phyloP scores from a whole-genome alignment of 1,140 invertebrate genomes.

The Bombus vancouverensis region DNA sequence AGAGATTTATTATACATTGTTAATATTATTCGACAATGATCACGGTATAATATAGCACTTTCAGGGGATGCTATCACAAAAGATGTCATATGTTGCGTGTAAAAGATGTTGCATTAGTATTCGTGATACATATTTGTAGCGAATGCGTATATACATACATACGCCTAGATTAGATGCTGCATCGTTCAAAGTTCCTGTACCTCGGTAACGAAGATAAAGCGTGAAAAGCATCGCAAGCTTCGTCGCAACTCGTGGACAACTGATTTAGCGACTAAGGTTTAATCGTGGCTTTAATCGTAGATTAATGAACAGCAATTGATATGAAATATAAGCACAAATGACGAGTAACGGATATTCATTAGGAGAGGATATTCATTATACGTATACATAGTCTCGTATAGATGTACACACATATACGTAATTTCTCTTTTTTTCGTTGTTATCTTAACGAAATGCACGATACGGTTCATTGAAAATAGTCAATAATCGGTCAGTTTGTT shows the following conservation, averaged over 20 bases:
- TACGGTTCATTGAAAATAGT: too few relatives aligned
- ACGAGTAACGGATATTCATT: background rate
- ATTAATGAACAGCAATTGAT: background rate
- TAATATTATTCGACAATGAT: too few relatives aligned
- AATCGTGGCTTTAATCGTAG: background rate
- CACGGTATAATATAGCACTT: too few relatives aligned
- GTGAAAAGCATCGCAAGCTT: background rate
- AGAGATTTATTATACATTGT: background rate
- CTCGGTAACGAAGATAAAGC: constrained; percentile 4
- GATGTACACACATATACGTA: too few relatives aligned
- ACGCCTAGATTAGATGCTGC: background rate
- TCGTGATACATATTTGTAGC: background rate
- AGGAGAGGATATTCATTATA: background rate
- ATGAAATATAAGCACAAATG: too few relatives aligned
- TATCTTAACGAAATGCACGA: too few relatives aligned
- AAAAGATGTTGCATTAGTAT: background rate
- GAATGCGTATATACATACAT: background rate
- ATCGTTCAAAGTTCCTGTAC: background rate
- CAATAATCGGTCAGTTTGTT: too few relatives aligned
- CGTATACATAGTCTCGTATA: too few relatives aligned
- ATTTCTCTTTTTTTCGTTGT: background rate
- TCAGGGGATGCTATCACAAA: background rate
- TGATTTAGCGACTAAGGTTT: background rate
- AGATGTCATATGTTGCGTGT: background rate
- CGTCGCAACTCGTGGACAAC: background rate